Evolutionary conservation across 2,888 invertebrate species (phyloP), one percentile per base, ranked within the genome.

Genomic region (Patella ulyssiponensis): DNA sequence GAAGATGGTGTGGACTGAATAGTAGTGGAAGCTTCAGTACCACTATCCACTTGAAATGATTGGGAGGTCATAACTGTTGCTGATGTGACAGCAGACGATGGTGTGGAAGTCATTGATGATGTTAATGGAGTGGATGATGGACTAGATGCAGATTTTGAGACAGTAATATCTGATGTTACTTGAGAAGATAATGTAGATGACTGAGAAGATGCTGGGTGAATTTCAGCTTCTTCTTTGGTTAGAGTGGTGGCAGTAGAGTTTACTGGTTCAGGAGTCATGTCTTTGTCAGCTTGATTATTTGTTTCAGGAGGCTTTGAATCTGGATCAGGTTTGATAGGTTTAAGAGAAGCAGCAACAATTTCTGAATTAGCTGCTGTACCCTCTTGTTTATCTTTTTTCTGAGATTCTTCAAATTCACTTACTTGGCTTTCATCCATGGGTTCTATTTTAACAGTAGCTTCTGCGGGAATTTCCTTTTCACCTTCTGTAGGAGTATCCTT

Each of bases 381-480:
- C 3, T 75, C 77, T 71, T 78, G 74, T 64, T 75, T 72, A 75
- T 78, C 78, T 15, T 83, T 83, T 0, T 44, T 44, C 83, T 82
- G 82, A 82, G 84, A 69, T 84, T 82, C 14, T 81, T 79, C 11
- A 80, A 83, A 82, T 82, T 74, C 44, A 80, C 69, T 15, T 74
- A 77, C 53, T 76, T 76, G 27, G 79, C 77, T 14, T 52, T 70
- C 27, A 15, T 56, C 15, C 69, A 33, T 23, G 0, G 15, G 15
- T 71, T n/a, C 71, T 44, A 12, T 51, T 44, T 52, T 75, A 51
- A 27, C 2, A 44, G 51, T 58, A 52, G n/a, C 23, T 15, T 75
- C 64, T 27, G 33, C 53, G 20, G 54, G 54, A 23, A 27, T 54
- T 23, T 81, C 81, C 71, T 80, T 77, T 78, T 80, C 81, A 77